Base-by-base conservation (phyloP, 2,888 invertebrate species). In the Orthosia gothica region DNA sequence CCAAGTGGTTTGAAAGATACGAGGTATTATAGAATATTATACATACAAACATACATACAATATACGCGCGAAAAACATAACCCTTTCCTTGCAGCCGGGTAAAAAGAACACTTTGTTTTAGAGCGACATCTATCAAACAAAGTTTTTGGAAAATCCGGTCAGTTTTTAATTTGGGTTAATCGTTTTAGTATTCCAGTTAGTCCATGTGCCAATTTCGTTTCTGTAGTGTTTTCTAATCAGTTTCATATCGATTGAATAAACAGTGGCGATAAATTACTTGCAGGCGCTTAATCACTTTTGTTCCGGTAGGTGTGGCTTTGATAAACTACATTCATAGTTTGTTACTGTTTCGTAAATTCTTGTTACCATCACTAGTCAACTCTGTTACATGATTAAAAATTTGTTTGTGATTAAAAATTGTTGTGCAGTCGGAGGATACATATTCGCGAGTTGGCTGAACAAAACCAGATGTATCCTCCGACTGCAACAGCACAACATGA, bases 251-350 rank as follows among this genome's bases (percentile, higher is more conserved):
- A 81, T 81, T 74, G 54, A 83, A 72, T 67, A 77, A 86, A 83
- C 81, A 84, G 64, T 76, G 78, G 72, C 52, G 70, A 68, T 79
- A 67, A 71, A 70, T 76, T 49, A 61, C 62, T 52, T 15, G 57
- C 3, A 49, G 45, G 50, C 13, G 73, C 45, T 74, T 65, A 74
- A 79, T 81, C 76, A 79, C 69, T 64, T 72, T 76, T 75, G 68
- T 76, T 81, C 69, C 66, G 64, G 74, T 76, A 76, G 84, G 86
- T 70, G 83, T 40, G 80, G 84, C 72, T 76, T 81, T 74, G 81
- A 86, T 81, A 82, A 74, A 61, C 15, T 20, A 4, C 40, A 55
- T 52, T 50, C 16, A 54, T 59, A 40, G 32, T 52, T 55, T 16
- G 65, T 68, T 50, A 79, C 71, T 15, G 67, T 75, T 84, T 75